Base-by-base conservation (phyloP, 2,888 invertebrate genomes). In the Ophion ellenae region DNA sequence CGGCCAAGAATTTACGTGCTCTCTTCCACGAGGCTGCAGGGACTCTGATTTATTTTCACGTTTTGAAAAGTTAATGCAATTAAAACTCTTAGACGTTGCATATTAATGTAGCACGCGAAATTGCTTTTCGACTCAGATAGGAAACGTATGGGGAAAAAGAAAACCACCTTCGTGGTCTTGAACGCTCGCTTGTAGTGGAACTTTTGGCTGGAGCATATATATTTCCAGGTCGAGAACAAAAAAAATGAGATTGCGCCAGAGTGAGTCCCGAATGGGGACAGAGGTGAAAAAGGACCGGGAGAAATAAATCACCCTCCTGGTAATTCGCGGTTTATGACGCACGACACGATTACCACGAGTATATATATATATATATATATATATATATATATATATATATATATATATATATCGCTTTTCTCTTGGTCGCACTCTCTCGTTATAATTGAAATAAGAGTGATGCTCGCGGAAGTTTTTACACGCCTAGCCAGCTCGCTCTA, bases 371-470 rank as follows among this genome's bases (percentile, higher is more conserved):
- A n/a, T n/a, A n/a, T n/a, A 24, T 20, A 36, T 71, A n/a, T 78
- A 91, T 92, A 92, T 81, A 53, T 63, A 32, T 91, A 91, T 92
- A 92, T 81, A 53, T 63, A 32, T 91, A 91, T 92, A 92, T 81
- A 53, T 63, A 32, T 78, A 61, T 69, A 24, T 20, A 36, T 71
- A n/a, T 78, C 17, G 20, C 24, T 28, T 71, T 11, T 9, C 32
- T n/a, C 57, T 9, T 9, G 32, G 32, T 71, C 36, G 32, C 11
- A 47, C 53, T 71, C 77, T 70, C 69, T 83, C 81, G 87, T 86
- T 86, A 86, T 89, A 89, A 89, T 90, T 90, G 93, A 93, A 93
- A 92, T 92, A 92, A 91, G 91, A 93, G 92, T 90, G 88, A 91
- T 90, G 90, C 83, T 88, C 87, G 83, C 83, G 63, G 45, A 83